Evolutionary conservation across 2,888 invertebrate genomes (phyloP).

Genomic region (Oscheius myriophilus): DNA sequence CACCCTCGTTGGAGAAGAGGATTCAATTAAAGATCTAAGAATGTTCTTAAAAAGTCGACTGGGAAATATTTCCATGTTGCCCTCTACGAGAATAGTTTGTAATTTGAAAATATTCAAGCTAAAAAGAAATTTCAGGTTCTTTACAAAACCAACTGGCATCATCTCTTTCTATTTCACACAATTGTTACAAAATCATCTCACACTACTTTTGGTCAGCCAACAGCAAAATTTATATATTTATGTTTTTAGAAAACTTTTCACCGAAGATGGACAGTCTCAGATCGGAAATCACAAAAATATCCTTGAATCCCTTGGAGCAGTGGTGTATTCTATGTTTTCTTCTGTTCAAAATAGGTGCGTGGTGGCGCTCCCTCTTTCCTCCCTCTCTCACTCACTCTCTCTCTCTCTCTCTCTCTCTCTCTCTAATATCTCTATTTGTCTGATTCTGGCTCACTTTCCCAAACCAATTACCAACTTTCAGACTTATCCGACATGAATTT

Average conservation of each 20-base stretch:
- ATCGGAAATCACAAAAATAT: neutral
- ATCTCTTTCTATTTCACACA: neutral
- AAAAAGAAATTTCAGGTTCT: neutral
- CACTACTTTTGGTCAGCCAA: neutral
- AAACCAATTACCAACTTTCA: neutral
- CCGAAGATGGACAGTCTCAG: neutral
- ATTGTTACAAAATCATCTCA: neutral
- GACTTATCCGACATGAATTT: neutral
- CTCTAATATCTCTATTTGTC: neutral
- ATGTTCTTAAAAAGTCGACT: too few relatives aligned
- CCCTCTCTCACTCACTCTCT: too few relatives aligned
- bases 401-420: too few relatives aligned
- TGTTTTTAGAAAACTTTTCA: neutral
- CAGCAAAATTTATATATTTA: neutral
- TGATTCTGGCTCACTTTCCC: neutral
- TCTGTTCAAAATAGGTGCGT: constrained; percentile 5
- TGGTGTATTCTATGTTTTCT: constrained; percentile 9
- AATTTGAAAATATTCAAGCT: neutral
- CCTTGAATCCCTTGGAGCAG: neutral
- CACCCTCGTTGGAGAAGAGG: too few relatives aligned
- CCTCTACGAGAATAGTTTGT: too few relatives aligned
- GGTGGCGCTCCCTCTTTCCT: too few relatives aligned
- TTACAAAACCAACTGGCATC: neutral
- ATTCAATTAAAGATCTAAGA: too few relatives aligned
- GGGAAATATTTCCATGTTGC: too few relatives aligned